These are phyloP conservation scores for Ceuthmochares aereus DNA, from an alignment of 2,113 vertebrate genomes.

Conservation along the genomic window DNA sequence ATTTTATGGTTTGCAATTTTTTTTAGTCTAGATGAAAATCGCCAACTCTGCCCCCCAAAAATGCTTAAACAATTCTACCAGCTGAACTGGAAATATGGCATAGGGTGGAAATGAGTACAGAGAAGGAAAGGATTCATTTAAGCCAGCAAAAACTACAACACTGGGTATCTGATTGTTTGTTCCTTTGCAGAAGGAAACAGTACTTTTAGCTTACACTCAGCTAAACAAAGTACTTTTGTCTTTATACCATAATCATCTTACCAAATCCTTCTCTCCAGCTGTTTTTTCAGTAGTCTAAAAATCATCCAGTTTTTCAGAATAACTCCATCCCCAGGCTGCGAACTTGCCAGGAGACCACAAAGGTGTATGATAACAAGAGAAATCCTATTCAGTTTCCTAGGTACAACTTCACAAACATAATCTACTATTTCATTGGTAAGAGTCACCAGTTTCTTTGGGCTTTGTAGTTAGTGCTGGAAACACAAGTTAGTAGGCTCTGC, in stretches of 20 bases:
- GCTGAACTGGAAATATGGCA: background rate
- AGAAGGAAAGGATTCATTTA: background rate
- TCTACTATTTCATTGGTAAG: background rate
- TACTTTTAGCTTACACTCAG: background rate
- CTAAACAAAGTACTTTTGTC: background rate
- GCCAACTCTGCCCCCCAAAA: background rate
- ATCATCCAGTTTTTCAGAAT: background rate
- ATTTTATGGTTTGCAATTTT: background rate
- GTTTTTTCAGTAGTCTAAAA: background rate
- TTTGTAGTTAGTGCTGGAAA: background rate
- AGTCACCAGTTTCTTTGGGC: background rate
- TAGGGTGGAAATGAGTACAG: background rate
- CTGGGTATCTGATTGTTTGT: background rate
- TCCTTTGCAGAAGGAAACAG: background rate
- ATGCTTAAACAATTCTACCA: background rate
- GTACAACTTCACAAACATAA: background rate
- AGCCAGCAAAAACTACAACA: background rate
- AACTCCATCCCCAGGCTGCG: background rate
- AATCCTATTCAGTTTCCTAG: background rate
- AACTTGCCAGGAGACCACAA: background rate
- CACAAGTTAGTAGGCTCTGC: background rate
- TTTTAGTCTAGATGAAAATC: background rate
- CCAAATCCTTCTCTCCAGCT: background rate
- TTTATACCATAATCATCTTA: background rate
- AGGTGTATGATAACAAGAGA: background rate